Conservation (phyloP, 2,888 invertebrate genomes). For the Orgyia antiqua region DNA sequence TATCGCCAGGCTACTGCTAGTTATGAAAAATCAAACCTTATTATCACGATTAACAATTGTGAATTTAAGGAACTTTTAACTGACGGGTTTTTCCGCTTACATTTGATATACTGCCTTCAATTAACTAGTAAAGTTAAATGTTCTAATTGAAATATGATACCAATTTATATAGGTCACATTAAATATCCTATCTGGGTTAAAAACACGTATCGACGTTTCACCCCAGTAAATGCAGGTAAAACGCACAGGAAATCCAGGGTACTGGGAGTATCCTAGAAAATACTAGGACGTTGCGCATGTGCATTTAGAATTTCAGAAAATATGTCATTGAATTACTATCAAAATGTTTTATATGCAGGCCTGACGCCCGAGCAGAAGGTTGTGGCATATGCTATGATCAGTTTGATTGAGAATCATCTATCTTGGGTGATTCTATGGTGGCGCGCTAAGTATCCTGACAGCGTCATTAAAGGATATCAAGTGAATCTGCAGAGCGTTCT, state of each 20-base stretch:
- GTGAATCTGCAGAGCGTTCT: conserved; percentile 93
- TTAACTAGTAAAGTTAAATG: too few species aligned
- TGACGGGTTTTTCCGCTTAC: too few species aligned
- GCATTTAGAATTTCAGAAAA: conserved; percentile 25
- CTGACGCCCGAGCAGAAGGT: conserved; percentile 91
- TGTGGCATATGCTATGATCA: conserved; percentile 93
- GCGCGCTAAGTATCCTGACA: conserved; percentile 95
- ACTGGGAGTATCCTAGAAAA: conserved; percentile 25
- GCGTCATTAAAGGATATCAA: conserved; percentile 93
- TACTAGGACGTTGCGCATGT: conserved; percentile 49
- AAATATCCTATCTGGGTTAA: too few species aligned
- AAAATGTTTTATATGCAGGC: conserved; percentile 51
- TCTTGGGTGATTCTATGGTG: conserved; percentile 95
- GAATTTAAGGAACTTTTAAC: too few species aligned
- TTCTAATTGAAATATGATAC: too few species aligned
- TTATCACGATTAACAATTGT: too few species aligned
- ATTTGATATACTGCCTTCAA: too few species aligned
- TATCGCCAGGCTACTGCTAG: too few species aligned
- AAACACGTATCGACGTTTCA: neutral
- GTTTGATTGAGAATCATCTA: conserved; percentile 96
- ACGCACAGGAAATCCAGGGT: conserved; percentile 15
- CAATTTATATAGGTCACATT: too few species aligned
- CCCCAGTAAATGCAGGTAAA: neutral
- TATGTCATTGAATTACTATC: conserved; percentile 11
- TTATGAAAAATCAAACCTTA: too few species aligned